phyloP scores from a whole-genome alignment of 1,140 invertebrate genomes.

The Aphaenogaster rudis region DNA sequence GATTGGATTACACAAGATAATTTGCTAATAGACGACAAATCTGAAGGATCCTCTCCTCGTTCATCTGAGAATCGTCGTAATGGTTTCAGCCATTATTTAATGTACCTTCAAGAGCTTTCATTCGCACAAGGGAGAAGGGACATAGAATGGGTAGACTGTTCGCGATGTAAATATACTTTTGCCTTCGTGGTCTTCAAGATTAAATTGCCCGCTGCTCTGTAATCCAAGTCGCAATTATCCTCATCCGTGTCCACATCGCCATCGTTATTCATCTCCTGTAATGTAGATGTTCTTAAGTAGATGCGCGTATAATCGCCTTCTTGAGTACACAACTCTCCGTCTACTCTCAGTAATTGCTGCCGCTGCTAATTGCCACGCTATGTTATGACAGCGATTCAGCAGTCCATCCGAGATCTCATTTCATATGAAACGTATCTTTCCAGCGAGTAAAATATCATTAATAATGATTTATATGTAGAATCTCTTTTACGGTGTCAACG shows the following conservation, averaged over 20 bases:
- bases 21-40: neutral
- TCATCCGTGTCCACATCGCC: conserved; percentile 55
- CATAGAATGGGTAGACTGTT: conserved; percentile 34
- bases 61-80: conserved; percentile 16
- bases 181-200: conserved; percentile 52
- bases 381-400: conserved; percentile 57
- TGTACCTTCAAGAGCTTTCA: neutral
- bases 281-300: conserved; percentile 64
- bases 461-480: conserved; percentile 55
- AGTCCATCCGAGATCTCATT: conserved; percentile 28
- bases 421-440: conserved; percentile 31
- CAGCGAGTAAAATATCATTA: conserved; percentile 48
- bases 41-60: too few species aligned
- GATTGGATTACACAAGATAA: neutral
- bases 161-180: conserved; percentile 60
- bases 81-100: conserved; percentile 21
- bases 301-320: conserved; percentile 58
- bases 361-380: conserved; percentile 50
- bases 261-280: conserved; percentile 62
- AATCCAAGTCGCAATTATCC: conserved; percentile 62
- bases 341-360: conserved; percentile 53
- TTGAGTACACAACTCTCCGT: conserved; percentile 54
- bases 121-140: neutral
- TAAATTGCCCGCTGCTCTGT: conserved; percentile 55
- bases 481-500: conserved; percentile 32